These are phyloP conservation scores for Campoplex nolae DNA, from an alignment of 2,888 invertebrate genomes.

Conservation along the genomic window DNA sequence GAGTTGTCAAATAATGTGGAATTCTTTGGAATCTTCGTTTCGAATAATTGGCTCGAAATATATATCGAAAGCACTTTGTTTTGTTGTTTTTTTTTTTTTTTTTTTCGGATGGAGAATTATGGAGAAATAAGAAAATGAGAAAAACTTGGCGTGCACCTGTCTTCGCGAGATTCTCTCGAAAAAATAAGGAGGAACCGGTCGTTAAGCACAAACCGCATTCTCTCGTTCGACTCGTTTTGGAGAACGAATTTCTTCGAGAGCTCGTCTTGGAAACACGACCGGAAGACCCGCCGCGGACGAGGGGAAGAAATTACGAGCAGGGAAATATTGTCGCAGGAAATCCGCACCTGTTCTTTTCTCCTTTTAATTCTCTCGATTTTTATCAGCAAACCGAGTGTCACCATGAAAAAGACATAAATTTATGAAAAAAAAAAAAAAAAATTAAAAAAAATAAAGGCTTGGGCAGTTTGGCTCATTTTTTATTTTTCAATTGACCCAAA, in stretches of 20 bases:
- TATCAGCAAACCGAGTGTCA: conserved; percentile 2
- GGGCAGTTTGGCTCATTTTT: neutral
- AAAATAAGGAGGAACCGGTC: conserved; percentile 57
- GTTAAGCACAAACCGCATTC: conserved; percentile 57
- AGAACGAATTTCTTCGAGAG: conserved; percentile 39
- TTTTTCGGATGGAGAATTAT: neutral
- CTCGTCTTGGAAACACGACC: neutral
- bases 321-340: conserved; percentile 18
- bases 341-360: conserved; percentile 10
- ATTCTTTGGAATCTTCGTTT: neutral
- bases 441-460: neutral
- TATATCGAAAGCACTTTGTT: neutral
- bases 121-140: conserved; percentile 16
- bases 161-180: conserved; percentile 21
- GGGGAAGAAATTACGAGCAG: neutral
- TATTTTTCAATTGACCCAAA: neutral
- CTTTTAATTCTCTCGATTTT: neutral
- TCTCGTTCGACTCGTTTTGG: conserved; percentile 35
- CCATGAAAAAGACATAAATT: neutral
- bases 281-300: conserved; percentile 5
- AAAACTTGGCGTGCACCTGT: conserved; percentile 53
- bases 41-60: neutral
- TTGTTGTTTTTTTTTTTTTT: no score
- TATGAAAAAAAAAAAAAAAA: neutral
- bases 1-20: neutral